Percentiles rank a stretch among this genome's conserved stretches.
Evolutionary conservation across 2,113 vertebrate species (phyloP).

Genomic region (Columba livia): DNA sequence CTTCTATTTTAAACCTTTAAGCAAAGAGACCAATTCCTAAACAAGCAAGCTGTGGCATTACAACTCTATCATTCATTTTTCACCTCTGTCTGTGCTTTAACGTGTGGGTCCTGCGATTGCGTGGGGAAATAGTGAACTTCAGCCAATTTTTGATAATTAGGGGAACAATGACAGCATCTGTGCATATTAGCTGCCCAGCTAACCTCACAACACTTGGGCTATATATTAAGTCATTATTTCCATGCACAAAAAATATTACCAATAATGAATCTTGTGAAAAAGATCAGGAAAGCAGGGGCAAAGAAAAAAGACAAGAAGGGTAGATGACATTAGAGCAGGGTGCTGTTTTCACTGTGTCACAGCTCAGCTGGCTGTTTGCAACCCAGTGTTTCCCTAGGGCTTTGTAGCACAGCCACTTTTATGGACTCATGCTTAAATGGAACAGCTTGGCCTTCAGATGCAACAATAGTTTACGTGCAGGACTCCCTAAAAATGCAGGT

Average conservation of each 20-base stretch:
- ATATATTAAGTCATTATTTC: not conserved
- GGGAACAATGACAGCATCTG: no score
- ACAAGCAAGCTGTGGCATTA: not conserved
- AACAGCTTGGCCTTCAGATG: slow-evolving; percentile 37
- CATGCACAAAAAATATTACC: not conserved
- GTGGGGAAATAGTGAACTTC: not conserved
- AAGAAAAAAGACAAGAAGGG: not conserved
- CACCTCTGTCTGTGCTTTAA: not conserved
- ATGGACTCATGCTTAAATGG: not conserved
- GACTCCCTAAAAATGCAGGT: not conserved
- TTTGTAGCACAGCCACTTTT: not conserved
- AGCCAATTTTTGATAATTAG: not conserved
- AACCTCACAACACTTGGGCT: not conserved
- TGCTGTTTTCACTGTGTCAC: not conserved
- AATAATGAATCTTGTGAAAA: not conserved
- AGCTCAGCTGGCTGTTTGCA: not conserved
- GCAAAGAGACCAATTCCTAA: not conserved
- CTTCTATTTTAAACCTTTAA: not conserved
- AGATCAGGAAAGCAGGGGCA: not conserved
- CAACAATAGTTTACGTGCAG: slow-evolving; percentile 39
- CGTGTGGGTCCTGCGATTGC: fast-evolving
- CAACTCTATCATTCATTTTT: not conserved
- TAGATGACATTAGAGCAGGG: not conserved
- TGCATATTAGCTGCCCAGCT: not conserved
- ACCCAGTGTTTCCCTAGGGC: not conserved